Percentiles rank a stretch among this genome's conserved stretches.
These are phyloP conservation scores for Ostrea edulis DNA, from an alignment of 1,140 invertebrate species.

Conservation along the genomic window DNA sequence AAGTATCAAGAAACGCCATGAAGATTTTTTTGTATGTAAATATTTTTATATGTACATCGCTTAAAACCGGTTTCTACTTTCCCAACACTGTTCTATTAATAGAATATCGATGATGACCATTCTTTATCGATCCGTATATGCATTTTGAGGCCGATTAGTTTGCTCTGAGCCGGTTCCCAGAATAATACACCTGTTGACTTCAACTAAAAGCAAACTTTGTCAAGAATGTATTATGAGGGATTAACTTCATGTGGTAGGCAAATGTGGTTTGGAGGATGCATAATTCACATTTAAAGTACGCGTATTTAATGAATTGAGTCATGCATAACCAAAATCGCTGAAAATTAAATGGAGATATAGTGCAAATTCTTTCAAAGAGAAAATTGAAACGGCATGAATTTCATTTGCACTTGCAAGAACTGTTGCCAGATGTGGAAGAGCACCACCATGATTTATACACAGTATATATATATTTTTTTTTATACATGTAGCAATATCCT, in stretches of 20 bases:
- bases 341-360: not conserved
- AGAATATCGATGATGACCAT: not conserved
- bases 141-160: not conserved
- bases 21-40: not conserved
- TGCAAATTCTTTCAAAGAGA: not conserved
- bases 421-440: not conserved
- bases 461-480: no score
- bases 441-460: no score
- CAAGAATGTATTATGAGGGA: not conserved
- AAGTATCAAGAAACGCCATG: not conserved
- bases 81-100: not conserved
- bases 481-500: no score
- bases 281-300: not conserved
- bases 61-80: conserved; percentile 19
- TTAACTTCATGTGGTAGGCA: not conserved
- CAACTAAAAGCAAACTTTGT: not conserved
- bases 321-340: not conserved
- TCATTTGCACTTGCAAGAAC: not conserved
- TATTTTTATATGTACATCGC: not conserved
- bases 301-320: not conserved
- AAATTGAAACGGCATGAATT: not conserved
- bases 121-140: not conserved
- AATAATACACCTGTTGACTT: not conserved
- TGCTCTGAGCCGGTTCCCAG: not conserved
- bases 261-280: not conserved